phyloP scores from a whole-genome alignment of 2,888 invertebrate genomes.

The Andrena bicolor region DNA sequence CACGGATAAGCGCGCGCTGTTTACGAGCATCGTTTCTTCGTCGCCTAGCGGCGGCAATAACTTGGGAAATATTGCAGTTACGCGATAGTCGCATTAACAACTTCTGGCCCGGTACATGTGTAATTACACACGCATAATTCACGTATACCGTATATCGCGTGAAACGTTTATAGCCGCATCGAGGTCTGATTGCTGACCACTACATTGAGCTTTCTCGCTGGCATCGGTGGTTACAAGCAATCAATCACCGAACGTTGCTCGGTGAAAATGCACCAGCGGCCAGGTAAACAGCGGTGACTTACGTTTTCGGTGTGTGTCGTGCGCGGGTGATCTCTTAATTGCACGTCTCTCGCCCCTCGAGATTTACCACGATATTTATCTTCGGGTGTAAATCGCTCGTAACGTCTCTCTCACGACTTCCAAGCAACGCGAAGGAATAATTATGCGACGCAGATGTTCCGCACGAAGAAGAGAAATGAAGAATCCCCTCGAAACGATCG shows the following conservation, averaged over 20 bases:
- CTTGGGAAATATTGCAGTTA: conserved; percentile 47
- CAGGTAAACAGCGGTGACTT: conserved; percentile 50
- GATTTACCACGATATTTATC: conserved; percentile 49
- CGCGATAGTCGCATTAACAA: conserved; percentile 58
- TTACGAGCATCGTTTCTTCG: conserved; percentile 32
- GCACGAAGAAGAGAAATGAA: conserved; percentile 25
- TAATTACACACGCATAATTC: conserved; percentile 63
- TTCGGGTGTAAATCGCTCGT: conserved; percentile 39
- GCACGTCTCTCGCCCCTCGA: conserved; percentile 17
- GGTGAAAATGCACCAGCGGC: conserved; percentile 23
- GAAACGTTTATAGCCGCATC: conserved; percentile 47
- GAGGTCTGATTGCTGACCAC: conserved; percentile 32
- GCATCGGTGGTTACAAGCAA: conserved; percentile 58
- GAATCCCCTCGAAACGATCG: conserved; percentile 2
- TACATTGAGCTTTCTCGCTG: conserved; percentile 19
- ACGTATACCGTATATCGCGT: conserved; percentile 51
- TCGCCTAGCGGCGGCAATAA: conserved; percentile 30
- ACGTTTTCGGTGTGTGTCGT: conserved; percentile 33
- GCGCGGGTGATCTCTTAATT: conserved; percentile 63
- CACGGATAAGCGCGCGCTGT: conserved; percentile 7
- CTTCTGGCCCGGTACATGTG: conserved; percentile 36
- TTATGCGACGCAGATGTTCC: conserved; percentile 35
- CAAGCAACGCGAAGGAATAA: conserved; percentile 26
- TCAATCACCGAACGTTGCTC: conserved; percentile 53
- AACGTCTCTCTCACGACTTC: conserved; percentile 10